Evolutionary conservation across 1,140 invertebrate species (phyloP), one percentile per base, ranked within the genome.

Genomic region (Popillia japonica): DNA sequence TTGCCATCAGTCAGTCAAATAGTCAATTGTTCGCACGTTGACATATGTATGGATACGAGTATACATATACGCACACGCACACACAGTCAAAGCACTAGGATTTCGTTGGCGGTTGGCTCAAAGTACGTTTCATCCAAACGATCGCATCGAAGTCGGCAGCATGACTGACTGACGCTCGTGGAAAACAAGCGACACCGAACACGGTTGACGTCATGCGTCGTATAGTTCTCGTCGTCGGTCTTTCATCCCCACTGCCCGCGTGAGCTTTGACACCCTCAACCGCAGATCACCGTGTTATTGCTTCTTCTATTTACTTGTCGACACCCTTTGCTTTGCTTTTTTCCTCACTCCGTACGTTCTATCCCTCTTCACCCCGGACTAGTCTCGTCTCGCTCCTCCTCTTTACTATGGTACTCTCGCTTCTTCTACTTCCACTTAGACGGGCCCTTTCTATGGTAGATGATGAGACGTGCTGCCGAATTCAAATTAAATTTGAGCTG

Each of bases 181-280:
- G 22, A 44, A 77, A 61, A 76, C 72, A 76, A 61, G 79, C 82
- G 78, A 80, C 78, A 78, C 79, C 78, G 73, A 72, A 78, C 77
- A 75, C 75, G 48, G 34, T 78, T 86, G 85, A 85, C 85, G 85
- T 86, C 85, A 86, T 81, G 79, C 79, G 80, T 78, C 75, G 72
- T 55, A 55, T 55, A 55, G 48, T 55, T 17, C 48, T 55, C 11
- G 48, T 55, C 48, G 27, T 42, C 34, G 72, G 11, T 80, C 48
- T 81, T 84, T 76, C 80, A 81, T 84, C 83, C 83, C 83, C 83
- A 81, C 82, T 81, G 41, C 75, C 44, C 44, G 75, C 75, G 77
- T 82, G 79, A 83, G 82, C 82, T 85, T 85, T 86, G 85, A 85
- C 85, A 85, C 85, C 83, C 83, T 82, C 82, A 77, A 81, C 81